Evolutionary conservation across 2,888 invertebrate species (phyloP), one percentile per base, ranked within the genome.

Genomic region (Philhelius pedissequus): DNA sequence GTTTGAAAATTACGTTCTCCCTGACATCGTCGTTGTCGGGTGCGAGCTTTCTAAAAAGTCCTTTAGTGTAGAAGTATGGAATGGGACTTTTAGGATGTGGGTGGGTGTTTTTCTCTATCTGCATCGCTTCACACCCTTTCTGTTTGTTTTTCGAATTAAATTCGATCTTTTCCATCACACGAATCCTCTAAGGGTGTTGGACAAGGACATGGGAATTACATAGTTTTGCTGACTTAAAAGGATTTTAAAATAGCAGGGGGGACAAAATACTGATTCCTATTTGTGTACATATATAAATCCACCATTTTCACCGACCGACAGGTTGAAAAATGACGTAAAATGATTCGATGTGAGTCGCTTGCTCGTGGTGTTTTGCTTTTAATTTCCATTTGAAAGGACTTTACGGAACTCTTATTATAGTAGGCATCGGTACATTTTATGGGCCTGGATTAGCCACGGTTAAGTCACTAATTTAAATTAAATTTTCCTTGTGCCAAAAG

Each of bases 91-190:
- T 20, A 56, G 75, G 70, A 84, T 71, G 84, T 79, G 79, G 79
- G 84, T 52, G 84, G 77, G 79, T 84, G 60, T 58, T 66, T 66
- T 43, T 68, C 43, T 84, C 60, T 80, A 78, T 86, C 80, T 86
- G 86, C 86, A 83, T 80, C 86, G 80, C 66, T 86, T 87, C 79
- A 86, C 86, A 86, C 86, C 86, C 86, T 79, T 86, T 86, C 78
- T 86, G 82, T 83, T 86, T 86, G 83, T 86, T 80, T 86, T 86
- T 73, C 66, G 71, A 84, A 84, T 80, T 84, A 84, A 84, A 84
- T 84, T 84, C 84, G 80, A 84, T 80, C 80, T 84, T 76, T 80
- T 84, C 70, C 75, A 71, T 68, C 45, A 35, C 30, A 35, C 38
- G 27, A 25, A 43, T 43, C 22, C 18, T 60, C 22, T 48, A 22